phyloP scores from a whole-genome alignment of 1,140 invertebrate genomes.

The Gerris buenoi region DNA sequence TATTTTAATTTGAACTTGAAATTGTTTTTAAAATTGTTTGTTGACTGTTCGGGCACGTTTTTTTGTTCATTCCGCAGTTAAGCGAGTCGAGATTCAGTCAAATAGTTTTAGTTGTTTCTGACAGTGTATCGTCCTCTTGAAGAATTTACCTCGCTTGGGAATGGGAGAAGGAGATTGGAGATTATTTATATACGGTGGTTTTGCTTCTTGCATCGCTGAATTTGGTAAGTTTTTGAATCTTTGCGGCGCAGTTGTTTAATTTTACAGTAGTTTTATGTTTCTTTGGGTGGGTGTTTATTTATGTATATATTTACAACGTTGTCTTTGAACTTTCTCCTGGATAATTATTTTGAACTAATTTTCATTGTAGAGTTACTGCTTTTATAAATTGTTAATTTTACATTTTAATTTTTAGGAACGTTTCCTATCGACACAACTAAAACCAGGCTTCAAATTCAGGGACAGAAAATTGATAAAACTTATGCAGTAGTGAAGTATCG shows the following conservation, averaged over 20 bases:
- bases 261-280: no score
- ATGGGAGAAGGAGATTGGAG: constrained; percentile 56
- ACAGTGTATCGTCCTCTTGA: neutral
- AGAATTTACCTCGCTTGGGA: constrained; percentile 12
- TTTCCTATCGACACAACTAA: constrained; percentile 95
- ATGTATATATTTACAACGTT: no score
- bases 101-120: neutral
- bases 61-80: neutral
- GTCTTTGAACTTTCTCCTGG: no score
- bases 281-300: no score
- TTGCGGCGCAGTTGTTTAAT: no score
- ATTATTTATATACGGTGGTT: constrained; percentile 83
- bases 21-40: neutral
- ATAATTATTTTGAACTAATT: no score
- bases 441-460: constrained; percentile 87
- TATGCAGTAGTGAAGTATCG: constrained; percentile 64
- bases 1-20: neutral
- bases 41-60: neutral
- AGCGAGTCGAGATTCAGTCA: neutral
- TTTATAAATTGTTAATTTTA: no score
- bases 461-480: constrained; percentile 64
- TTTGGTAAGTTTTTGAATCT: constrained; percentile 75
- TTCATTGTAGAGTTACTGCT: no score
- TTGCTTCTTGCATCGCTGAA: constrained; percentile 84
- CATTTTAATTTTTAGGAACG: constrained; percentile 75